Base-by-base conservation (phyloP, 2,888 invertebrate genomes). In the Lagria hirta region DNA sequence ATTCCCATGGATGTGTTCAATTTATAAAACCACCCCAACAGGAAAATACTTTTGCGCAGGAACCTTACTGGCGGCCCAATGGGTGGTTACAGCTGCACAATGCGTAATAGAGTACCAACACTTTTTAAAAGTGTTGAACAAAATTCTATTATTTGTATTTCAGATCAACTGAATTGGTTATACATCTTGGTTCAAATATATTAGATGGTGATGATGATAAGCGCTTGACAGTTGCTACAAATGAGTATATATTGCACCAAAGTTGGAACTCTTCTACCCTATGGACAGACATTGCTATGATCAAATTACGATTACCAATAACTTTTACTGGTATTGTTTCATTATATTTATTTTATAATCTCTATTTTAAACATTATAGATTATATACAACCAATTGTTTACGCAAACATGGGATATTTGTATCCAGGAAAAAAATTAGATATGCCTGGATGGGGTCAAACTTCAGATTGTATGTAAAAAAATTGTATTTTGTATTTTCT, bases 11-110 rank as follows among this genome's bases (percentile, higher is more conserved):
- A 32, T 36, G 22, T 41, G 15, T 6, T 41, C 40, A 8, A 29
- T 45, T 4, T 34, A 34, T 17, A 34, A 34, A 23, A 7, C 23
- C 10, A 15, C 21, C 2, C 13, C 32, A 11, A 30, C 15, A 12
- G 26, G 14, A 1, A 15, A 12, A 7, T 40, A 34, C 14, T 34
- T 45, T 8, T 45, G 45, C 21, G 24, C 32, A n/a, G 45, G 45
- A 7, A 10, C 45, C 7, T 13, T 45, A 7, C 26, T 40, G 10
- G 29, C 18, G 7, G 26, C 23, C 11, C 18, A 16, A 1, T 40
- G 33, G 45, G 17, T 45, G 7, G 16, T 45, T 7, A 45, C 45
- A 2, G 44, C 44, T 5, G 44, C 36, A 3, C 44, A 44, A 10
- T 44, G 44, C 21, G 32, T 32, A 4, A n/a, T 13, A 4, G 20